Evolutionary conservation across 2,888 invertebrate species (phyloP).

Genomic region (Conomelus anceps): DNA sequence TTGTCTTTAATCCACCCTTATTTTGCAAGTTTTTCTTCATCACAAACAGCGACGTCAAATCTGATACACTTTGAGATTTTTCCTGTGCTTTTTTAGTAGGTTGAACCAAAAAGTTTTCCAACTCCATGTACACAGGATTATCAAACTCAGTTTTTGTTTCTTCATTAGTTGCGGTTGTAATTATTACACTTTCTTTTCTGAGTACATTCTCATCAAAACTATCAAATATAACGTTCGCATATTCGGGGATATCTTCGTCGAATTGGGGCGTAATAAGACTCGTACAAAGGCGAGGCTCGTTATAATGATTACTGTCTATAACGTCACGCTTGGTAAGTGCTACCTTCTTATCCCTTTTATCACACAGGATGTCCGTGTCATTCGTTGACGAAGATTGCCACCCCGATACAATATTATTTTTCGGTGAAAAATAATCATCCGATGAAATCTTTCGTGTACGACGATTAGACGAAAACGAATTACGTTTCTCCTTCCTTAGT

Average conservation of each 20-base stretch:
- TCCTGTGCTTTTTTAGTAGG: not conserved
- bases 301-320: not conserved
- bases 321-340: not conserved
- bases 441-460: not conserved
- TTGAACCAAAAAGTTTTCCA: not conserved
- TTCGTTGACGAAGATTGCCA: not conserved
- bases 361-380: too few relatives aligned
- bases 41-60: not conserved
- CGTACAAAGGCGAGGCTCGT: not conserved
- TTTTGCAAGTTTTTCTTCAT: not conserved
- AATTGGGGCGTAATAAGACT: not conserved
- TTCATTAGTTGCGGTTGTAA: not conserved
- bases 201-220: not conserved
- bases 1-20: not conserved
- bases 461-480: not conserved
- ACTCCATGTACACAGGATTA: slow-evolving; percentile 24
- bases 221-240: not conserved
- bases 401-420: not conserved
- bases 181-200: not conserved
- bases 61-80: slow-evolving; percentile 5
- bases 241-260: not conserved
- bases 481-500: not conserved
- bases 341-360: too few relatives aligned
- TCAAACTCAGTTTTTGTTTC: not conserved
- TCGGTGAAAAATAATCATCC: not conserved